phyloP scores from a whole-genome alignment of 2,113 vertebrate species.

The Aegithalos caudatus region DNA sequence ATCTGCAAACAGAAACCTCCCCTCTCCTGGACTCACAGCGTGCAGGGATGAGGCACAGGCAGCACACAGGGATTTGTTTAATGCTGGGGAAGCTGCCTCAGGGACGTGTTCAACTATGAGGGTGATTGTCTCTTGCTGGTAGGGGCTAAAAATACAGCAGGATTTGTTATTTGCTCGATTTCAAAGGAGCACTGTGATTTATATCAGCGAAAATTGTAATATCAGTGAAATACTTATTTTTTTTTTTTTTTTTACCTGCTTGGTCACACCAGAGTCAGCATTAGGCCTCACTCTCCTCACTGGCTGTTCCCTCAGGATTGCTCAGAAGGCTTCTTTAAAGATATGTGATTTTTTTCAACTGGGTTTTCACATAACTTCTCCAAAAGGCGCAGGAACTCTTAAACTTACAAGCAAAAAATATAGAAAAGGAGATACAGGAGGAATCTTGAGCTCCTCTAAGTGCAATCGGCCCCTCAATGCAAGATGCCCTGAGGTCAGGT shows the following conservation, averaged over 20 bases:
- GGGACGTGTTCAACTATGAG: not conserved
- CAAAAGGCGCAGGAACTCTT: not conserved
- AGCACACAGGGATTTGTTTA: not conserved
- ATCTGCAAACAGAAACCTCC: not conserved
- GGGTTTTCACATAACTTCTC: not conserved
- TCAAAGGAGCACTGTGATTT: not conserved
- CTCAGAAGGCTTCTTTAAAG: not conserved
- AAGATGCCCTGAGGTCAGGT: not conserved
- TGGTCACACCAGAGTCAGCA: too few relatives aligned
- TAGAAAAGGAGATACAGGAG: not conserved
- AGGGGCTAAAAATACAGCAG: not conserved
- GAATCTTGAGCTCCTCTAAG: not conserved
- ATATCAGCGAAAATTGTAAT: not conserved
- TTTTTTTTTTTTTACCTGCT: too few relatives aligned
- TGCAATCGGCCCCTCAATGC: not conserved
- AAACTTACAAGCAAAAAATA: not conserved
- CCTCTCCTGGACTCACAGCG: accelerated
- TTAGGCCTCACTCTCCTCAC: not conserved
- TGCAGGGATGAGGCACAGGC: not conserved
- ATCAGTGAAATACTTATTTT: not conserved
- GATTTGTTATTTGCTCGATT: not conserved
- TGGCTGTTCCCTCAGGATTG: not conserved
- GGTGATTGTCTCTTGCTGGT: not conserved
- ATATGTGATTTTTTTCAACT: accelerated
- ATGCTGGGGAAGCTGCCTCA: too few relatives aligned